Base-by-base conservation (phyloP, 2,797 vertebrate genomes). In the Eidolon dupreanum region DNA sequence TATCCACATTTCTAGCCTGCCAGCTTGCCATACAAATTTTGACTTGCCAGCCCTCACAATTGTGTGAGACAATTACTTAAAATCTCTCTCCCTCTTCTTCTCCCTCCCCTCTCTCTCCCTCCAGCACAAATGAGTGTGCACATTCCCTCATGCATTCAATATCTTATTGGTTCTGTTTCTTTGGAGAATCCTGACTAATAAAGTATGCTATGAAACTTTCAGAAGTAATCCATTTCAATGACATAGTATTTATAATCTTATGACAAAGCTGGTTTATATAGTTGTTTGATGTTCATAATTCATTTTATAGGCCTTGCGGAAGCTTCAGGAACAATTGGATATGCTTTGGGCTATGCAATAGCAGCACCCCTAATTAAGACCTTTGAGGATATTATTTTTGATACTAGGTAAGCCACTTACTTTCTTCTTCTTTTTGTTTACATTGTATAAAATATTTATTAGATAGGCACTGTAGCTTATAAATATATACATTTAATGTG, bases 261-360 rank as follows among this genome's bases (percentile, higher is more conserved):
- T 53, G n/a, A 77, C 20, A 61, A 71, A 87, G 4, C 41, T 93
- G 55, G 41, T 9, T 89, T 79, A 20, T 38, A 2, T 86, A 43
- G 6, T 57, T 51, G 24, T 71, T 88, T 92, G 19, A 70, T 83
- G 1, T 66, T 92, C 15, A 36, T 1, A 81, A 6, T 95, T 94
- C 24, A 26, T 84, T 93, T 97, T 90, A 41, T n/a, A 98, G 97
- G 97, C 49, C 0, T 95, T 26, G 1, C 19, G 3, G 95, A 96
- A 0, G 46, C 75, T 90, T 36, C 59, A 1, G 0, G 9, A 43
- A 10, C 73, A 0, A 0, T 83, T 0, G 97, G 97, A 17, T 98
- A 95, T 77, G 88, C 79, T 61, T 19, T 96, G 22, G 94, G 96
- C 33, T 75, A 49, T 46, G 6, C 4, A 2, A 4, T 91, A 17